Base-by-base conservation (phyloP, 30 jellyfish, hydroid and myxozoan species). In the Catostylus mosaicus region DNA sequence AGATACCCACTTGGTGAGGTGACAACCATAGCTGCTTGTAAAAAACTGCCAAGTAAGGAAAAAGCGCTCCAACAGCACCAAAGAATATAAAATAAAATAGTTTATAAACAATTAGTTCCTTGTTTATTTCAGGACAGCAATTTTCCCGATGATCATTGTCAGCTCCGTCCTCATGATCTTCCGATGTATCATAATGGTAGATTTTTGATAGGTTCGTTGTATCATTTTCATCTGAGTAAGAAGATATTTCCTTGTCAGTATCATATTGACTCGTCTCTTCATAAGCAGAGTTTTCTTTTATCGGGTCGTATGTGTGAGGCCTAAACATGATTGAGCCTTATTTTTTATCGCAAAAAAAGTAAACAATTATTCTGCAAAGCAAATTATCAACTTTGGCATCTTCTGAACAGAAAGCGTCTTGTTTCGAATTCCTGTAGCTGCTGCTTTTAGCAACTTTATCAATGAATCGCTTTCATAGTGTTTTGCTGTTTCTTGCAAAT, bases 1-100 rank as follows among this genome's bases (percentile, higher is more conserved):
- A 77, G 27, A 94, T 73, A 1, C 99, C 99, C 36, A 94, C 99
- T 84, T 94, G 99, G 51, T 94, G 97, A 1, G 99, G 97, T 3
- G 99, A 94, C 35, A 94, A 62, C 87, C 89, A 94, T 54, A 94
- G 67, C 77, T 94, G 99, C 65, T 94, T 94, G 73, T 94, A 94
- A 56, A 94, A 94, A 9, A 94, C 99, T 4, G 97, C 99, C 34
- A 94, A 69, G 73, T 94, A 94, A 3, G 99, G 99, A 63, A 94
- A 94, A 19, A 94, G 88, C 0, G 97, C 94, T 1, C 99, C 99
- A 24, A 94, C 95, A 0, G 99, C 99, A 20, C 99, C 99, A 57
- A 88, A 94, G 65, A 94, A 94, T 67, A 94, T 36, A 61, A 94
- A 88, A 59, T 94, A 94, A 62, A 94, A 94, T 19, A 83, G 54